These are phyloP conservation scores for Cyclura pinguis DNA, from an alignment of 2,797 vertebrate species.

Conservation along the genomic window DNA sequence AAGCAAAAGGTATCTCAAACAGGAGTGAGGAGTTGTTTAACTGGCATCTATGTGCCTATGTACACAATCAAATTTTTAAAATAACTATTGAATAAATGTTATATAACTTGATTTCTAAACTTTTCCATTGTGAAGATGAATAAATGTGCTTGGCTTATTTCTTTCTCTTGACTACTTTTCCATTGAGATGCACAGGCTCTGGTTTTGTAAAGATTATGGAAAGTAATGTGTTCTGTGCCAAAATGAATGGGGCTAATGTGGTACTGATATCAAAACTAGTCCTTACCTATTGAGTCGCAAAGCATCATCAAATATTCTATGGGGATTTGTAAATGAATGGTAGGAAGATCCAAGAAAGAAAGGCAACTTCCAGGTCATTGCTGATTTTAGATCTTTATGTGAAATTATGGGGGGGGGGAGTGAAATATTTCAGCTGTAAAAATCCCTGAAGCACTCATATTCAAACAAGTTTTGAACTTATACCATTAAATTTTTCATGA, in stretches of 20 bases:
- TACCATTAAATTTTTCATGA: slow-evolving; percentile 80
- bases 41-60: no score
- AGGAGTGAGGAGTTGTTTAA: neutral
- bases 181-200: slow-evolving; percentile 28
- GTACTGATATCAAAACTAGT: slow-evolving; percentile 24
- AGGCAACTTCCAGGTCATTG: slow-evolving; percentile 51
- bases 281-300: slow-evolving; percentile 21
- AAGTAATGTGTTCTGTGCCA: slow-evolving; percentile 6
- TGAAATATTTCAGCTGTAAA: slow-evolving; percentile 71
- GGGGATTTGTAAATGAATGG: slow-evolving; percentile 35
- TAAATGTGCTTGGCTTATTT: slow-evolving; percentile 51
- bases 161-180: slow-evolving; percentile 46
- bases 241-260: slow-evolving; percentile 49
- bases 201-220: slow-evolving; percentile 30
- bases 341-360: slow-evolving; percentile 50
- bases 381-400: slow-evolving; percentile 68
- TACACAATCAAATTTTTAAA: slow-evolving; percentile 1
- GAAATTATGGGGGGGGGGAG: slow-evolving; percentile 63
- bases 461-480: slow-evolving; percentile 72
- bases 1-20: neutral
- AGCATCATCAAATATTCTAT: neutral
- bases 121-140: slow-evolving; percentile 41
- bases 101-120: slow-evolving; percentile 47
- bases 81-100: neutral
- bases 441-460: slow-evolving; percentile 71